A percentile compares a stretch with the other conserved stretches of the same genome.
phyloP scores from a whole-genome alignment of 2,797 vertebrate genomes.

The Neosilurus hyrtlii region DNA sequence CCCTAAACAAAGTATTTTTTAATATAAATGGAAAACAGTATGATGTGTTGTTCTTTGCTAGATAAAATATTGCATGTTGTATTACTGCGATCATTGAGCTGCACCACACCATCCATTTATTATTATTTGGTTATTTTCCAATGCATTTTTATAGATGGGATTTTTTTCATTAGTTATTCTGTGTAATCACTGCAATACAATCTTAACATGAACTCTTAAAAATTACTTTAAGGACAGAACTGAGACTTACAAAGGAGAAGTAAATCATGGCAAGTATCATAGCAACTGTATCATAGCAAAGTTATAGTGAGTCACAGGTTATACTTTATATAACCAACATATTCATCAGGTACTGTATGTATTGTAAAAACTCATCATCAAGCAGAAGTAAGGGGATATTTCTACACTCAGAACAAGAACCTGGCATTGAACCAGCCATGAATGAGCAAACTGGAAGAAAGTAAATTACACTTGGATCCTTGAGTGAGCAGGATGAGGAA shows the following conservation, averaged over 20 bases:
- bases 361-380: background rate
- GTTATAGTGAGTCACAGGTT: background rate
- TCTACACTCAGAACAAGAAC: background rate
- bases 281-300: background rate
- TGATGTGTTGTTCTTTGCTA: background rate
- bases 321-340: background rate
- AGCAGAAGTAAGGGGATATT: background rate
- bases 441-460: background rate
- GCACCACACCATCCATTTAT: background rate
- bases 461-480: constrained; percentile 3
- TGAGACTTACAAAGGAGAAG: background rate
- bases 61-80: background rate
- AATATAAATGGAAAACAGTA: background rate
- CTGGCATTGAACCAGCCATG: background rate
- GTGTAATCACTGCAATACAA: background rate
- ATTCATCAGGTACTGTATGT: background rate
- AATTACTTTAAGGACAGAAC: background rate
- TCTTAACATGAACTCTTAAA: background rate
- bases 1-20: too few relatives aligned
- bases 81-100: background rate
- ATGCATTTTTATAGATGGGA: too few relatives aligned
- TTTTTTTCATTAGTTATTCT: background rate
- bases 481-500: constrained; percentile 9
- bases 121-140: background rate
- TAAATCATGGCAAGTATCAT: background rate